Conservation (phyloP, 2,888 invertebrate species). For the Germaria angustata region DNA sequence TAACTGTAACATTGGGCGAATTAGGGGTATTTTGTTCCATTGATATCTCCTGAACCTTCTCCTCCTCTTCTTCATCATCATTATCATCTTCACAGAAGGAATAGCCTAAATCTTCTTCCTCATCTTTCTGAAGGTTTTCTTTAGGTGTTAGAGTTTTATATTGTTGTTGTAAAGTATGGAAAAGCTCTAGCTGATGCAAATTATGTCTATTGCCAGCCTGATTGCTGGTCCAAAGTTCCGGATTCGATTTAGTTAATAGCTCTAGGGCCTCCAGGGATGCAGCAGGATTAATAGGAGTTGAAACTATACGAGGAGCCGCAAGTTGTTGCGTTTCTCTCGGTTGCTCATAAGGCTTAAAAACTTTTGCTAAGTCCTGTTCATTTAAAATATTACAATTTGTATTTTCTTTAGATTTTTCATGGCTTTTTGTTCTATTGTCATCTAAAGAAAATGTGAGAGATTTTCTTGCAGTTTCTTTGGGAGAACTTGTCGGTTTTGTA, state of each 20-base stretch:
- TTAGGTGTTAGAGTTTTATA: conserved; percentile 15
- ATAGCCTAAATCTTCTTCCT: conserved; percentile 75
- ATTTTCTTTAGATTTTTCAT: not conserved
- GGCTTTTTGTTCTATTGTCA: not conserved
- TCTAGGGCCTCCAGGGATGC: conserved; percentile 76
- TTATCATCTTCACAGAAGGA: conserved; percentile 74
- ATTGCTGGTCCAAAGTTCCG: conserved; percentile 71
- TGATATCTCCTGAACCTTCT: not conserved
- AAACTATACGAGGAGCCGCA: not conserved
- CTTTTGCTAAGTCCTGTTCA: conserved; percentile 23
- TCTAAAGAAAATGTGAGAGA: not conserved
- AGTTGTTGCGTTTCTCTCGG: not conserved
- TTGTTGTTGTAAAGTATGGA: conserved; percentile 67
- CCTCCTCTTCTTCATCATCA: conserved; percentile 60
- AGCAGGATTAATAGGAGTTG: conserved; percentile 72
- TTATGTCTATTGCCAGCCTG: conserved; percentile 68
- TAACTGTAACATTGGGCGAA: conserved; percentile 70
- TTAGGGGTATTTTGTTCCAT: not conserved
- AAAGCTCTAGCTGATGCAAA: conserved; percentile 70
- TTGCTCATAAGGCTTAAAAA: conserved; percentile 19
- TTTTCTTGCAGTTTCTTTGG: not conserved
- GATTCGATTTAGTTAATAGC: conserved; percentile 74
- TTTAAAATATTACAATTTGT: not conserved
- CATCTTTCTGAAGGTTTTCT: conserved; percentile 55
- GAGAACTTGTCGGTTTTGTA: not conserved